Conservation (phyloP, 2,888 invertebrate species). For the Ormia ochracea region DNA sequence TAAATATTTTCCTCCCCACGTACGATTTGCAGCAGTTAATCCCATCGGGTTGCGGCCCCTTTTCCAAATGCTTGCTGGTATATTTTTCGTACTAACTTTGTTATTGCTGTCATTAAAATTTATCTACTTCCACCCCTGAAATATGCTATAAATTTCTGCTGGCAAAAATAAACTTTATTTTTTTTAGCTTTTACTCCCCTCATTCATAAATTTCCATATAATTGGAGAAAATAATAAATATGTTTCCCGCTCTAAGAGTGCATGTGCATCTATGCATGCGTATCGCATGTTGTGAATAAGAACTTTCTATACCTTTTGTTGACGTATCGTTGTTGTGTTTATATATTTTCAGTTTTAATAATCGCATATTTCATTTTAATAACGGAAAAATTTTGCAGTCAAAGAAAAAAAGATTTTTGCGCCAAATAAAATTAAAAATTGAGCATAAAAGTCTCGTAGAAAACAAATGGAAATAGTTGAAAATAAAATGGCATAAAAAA, state of each 20-base stretch:
- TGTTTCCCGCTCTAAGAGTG: constrained; percentile 10
- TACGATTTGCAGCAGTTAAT: too few species aligned
- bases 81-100: background rate
- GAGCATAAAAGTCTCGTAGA: constrained; percentile 3
- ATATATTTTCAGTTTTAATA: constrained; percentile 23
- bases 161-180: background rate
- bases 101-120: constrained; percentile 24
- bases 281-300: too few species aligned
- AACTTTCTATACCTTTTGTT: constrained; percentile 8
- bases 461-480: background rate
- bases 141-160: constrained; percentile 28
- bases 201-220: background rate
- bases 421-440: constrained; percentile 25
- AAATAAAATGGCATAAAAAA: too few species aligned
- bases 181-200: background rate
- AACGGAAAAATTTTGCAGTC: background rate
- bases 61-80: too few species aligned
- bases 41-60: too few species aligned
- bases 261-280: too few species aligned
- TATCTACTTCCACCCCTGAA: constrained; percentile 37
- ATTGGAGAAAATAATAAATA: constrained; percentile 2
- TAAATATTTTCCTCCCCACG: too few species aligned
- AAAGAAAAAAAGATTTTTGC: background rate
- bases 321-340: background rate
- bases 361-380: constrained; percentile 49